Evolutionary conservation across 1,140 invertebrate genomes (phyloP).

Genomic region (Drosophila nannoptera): DNA sequence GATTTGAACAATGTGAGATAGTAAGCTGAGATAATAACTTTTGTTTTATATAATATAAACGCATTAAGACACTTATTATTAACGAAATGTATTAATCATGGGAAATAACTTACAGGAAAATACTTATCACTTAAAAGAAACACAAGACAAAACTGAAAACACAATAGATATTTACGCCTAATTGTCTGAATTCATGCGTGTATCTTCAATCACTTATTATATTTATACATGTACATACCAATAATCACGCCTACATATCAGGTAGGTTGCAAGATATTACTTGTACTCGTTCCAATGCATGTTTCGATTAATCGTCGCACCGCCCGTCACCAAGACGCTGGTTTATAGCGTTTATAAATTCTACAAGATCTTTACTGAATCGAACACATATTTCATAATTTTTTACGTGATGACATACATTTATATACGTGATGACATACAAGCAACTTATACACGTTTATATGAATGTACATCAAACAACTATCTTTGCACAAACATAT

Average conservation of each 20-base stretch:
- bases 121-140: too few relatives aligned
- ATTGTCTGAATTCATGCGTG: too few relatives aligned
- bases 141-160: too few relatives aligned
- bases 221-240: constrained; percentile 8
- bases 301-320: background rate
- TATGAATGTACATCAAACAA: constrained; percentile 38
- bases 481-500: constrained; percentile 27
- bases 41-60: too few relatives aligned
- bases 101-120: too few relatives aligned
- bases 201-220: background rate
- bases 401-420: background rate
- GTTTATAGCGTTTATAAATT: too few relatives aligned
- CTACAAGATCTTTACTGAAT: background rate
- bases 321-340: background rate
- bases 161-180: too few relatives aligned
- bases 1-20: too few relatives aligned
- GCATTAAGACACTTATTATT: too few relatives aligned
- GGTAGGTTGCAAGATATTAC: background rate
- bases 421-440: constrained; percentile 6
- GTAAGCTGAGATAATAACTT: too few relatives aligned
- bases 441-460: constrained; percentile 2
- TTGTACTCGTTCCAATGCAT: constrained; percentile 1
- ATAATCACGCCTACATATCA: constrained; percentile 20
- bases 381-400: background rate
- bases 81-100: too few relatives aligned